Base-by-base conservation (phyloP, 2,113 vertebrate species). In the Tretioscincus oriximinensis region DNA sequence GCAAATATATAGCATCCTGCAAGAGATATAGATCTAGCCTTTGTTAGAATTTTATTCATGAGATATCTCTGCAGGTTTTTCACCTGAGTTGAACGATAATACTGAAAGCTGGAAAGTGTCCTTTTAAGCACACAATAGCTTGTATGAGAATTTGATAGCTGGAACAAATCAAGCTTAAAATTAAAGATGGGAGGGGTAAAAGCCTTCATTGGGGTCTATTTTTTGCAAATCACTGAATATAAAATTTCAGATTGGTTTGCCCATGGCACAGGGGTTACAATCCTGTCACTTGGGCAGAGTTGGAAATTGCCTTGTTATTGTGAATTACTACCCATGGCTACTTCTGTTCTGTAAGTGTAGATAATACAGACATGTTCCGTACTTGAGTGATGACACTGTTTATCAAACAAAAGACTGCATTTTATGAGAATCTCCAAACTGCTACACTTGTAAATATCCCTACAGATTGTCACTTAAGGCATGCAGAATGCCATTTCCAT, bases 241-340 rank as follows among this genome's bases (percentile, higher is more conserved):
- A 72, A 63, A 72, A 49, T 80, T 72, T 72, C 58, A 47, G 10
- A 16, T 60, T 80, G 41, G 68, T 70, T 76, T 70, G 66, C 65
- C 64, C 73, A 69, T 76, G 31, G 69, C 73, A 76, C 65, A 29
- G 18, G 69, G 73, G 80, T 76, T 78, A 66, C 63, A 73, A 12
- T 60, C 76, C 63, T 67, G 64, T 74, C n/a, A 26, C 81, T 70
- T 31, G 66, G 35, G 54, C 21, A 61, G 51, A 68, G 64, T 41
- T 78, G 51, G 49, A 78, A 73, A 83, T 73, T 83, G 76, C 63
- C 71, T 73, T 73, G 71, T 73, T 60, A 73, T 67, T 41, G 45
- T 74, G 64, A 83, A 83, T 78, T 83, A 83, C 81, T 85, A 84
- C 45, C 83, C 9, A 68, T 8, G 54, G 4, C 20, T 81, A 79